A percentile compares a stretch with the other conserved stretches of the same genome.
Conservation (phyloP, 2,113 vertebrate genomes). For the Lichenostomus cassidix region DNA sequence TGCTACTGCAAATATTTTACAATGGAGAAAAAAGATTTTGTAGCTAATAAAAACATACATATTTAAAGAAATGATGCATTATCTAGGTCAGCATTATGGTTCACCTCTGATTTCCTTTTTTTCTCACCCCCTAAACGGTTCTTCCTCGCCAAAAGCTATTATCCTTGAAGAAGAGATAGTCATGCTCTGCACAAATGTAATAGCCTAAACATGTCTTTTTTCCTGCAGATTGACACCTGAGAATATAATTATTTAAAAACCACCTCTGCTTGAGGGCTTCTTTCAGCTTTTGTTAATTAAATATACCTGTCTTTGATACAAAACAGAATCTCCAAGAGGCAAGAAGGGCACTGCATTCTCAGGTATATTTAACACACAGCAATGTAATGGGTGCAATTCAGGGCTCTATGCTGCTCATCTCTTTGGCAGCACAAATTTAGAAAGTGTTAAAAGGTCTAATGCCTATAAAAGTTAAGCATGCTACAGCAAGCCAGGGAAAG, state of each 20-base stretch:
- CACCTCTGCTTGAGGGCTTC: background rate
- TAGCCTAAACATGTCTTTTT: background rate
- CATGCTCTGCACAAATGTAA: background rate
- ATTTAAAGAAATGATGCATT: background rate
- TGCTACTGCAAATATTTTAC: background rate
- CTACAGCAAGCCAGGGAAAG: background rate
- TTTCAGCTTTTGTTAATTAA: conserved; percentile 4
- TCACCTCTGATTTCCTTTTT: background rate
- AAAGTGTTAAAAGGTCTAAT: background rate
- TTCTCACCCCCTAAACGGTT: background rate
- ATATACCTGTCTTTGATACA: background rate
- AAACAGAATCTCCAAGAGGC: background rate
- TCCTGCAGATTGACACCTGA: background rate
- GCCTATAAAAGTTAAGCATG: background rate
- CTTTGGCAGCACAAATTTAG: background rate
- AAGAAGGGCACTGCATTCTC: background rate
- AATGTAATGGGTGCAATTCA: background rate
- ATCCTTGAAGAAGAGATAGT: background rate
- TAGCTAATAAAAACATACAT: background rate
- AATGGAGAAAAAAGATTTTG: background rate
- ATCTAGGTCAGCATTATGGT: background rate
- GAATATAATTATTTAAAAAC: background rate
- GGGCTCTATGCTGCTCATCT: background rate
- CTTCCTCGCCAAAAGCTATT: background rate
- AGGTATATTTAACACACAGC: background rate